Percentiles rank a stretch among this genome's conserved stretches.
Conservation (phyloP, 1,140 invertebrate species). For the Procambarus virginalis region DNA sequence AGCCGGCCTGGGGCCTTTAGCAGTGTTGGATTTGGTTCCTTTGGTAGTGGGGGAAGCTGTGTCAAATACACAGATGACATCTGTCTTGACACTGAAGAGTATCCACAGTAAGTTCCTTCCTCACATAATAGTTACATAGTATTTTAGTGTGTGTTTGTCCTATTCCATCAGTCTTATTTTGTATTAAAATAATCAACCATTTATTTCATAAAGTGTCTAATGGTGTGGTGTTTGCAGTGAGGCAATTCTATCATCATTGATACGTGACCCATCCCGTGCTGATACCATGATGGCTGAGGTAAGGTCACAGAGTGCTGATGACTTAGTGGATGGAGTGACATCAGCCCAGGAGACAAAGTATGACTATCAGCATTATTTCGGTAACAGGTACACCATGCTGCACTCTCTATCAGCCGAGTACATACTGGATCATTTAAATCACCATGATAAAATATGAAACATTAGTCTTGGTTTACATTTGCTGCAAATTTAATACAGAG, state of each 20-base stretch:
- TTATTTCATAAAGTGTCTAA: neutral
- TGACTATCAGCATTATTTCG: constrained; percentile 78
- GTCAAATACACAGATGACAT: constrained; percentile 82
- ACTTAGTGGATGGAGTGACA: constrained; percentile 78
- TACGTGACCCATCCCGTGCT: constrained; percentile 82
- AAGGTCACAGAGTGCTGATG: constrained; percentile 73
- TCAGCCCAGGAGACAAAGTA: constrained; percentile 78
- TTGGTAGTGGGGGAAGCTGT: constrained; percentile 11
- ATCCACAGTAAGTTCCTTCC: constrained; percentile 82
- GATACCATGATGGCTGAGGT: constrained; percentile 83
- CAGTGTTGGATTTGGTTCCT: constrained; percentile 21
- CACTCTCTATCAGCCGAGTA: neutral
- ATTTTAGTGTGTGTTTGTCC: no score
- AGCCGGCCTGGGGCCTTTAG: constrained; percentile 9
- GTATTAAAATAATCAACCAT: neutral
- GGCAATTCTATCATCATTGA: constrained; percentile 84
- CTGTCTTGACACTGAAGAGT: constrained; percentile 83
- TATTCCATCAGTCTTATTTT: neutral
- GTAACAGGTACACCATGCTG: constrained; percentile 68
- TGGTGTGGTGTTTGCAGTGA: constrained; percentile 77
- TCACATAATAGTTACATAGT: no score
- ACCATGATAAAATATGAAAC: no score
- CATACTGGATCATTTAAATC: neutral
- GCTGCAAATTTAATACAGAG: neutral
- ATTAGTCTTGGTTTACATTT: no score